Conservation (phyloP, 30 jellyfish, hydroid and myxozoan genomes). For the Hydractinia symbiolongicarpus region DNA sequence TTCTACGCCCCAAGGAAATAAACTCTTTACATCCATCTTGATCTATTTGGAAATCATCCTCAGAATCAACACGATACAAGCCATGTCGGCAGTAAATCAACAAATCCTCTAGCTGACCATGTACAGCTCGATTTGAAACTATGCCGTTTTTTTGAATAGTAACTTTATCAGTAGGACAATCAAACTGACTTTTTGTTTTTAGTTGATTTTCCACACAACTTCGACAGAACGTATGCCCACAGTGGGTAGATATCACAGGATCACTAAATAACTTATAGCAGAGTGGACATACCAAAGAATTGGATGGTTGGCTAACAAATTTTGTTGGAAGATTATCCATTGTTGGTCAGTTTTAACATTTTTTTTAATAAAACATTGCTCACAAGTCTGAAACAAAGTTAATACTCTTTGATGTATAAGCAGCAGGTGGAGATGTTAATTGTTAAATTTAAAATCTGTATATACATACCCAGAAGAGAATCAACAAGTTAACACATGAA, state of each 20-base stretch:
- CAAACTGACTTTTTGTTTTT: neutral
- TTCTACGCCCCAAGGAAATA: slow-evolving; percentile 45
- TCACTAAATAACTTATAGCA: slow-evolving; percentile 56
- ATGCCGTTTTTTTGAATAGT: slow-evolving; percentile 30
- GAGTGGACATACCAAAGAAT: slow-evolving; percentile 70
- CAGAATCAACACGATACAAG: slow-evolving; percentile 56
- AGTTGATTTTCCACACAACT: slow-evolving; percentile 28
- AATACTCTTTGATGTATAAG: too few species aligned
- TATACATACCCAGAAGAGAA: too few species aligned
- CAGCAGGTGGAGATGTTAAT: too few species aligned
- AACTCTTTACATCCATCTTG: slow-evolving; percentile 68
- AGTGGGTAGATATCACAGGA: slow-evolving; percentile 74
- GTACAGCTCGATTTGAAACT: slow-evolving; percentile 74
- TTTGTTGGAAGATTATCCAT: slow-evolving; percentile 50
- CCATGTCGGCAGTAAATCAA: slow-evolving; percentile 72
- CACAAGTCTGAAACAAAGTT: too few species aligned
- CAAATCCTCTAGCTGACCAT: slow-evolving; percentile 77
- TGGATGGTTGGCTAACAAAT: slow-evolving; percentile 75
- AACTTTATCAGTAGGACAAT: slow-evolving; percentile 65
- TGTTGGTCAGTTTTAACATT: neutral
- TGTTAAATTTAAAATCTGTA: too few species aligned
- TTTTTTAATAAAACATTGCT: neutral
- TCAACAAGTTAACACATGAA: too few species aligned
- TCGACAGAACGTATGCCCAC: slow-evolving; percentile 88
- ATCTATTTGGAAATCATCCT: slow-evolving; percentile 70